Evolutionary conservation across 2,113 vertebrate genomes (phyloP).

Genomic region (Arenaria interpres): DNA sequence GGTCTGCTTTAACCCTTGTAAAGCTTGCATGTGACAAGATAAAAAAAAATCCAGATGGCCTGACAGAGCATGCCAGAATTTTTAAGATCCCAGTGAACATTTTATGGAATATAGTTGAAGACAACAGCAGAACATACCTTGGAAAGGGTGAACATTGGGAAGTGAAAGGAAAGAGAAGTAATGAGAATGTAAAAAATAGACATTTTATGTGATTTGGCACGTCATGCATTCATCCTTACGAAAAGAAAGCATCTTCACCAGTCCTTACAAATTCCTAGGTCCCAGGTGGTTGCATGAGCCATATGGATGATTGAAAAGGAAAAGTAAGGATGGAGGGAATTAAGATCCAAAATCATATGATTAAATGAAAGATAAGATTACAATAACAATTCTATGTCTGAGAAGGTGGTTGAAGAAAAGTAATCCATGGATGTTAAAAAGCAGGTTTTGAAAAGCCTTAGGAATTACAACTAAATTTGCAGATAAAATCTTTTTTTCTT

Average conservation of each 20-base stretch:
- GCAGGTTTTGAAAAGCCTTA: not conserved
- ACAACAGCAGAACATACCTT: not conserved
- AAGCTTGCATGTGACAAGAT: not conserved
- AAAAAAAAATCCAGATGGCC: not conserved
- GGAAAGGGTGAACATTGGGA: not conserved
- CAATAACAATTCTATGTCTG: not conserved
- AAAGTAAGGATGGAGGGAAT: not conserved
- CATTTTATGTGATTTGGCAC: not conserved
- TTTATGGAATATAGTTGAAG: not conserved
- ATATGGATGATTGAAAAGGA: not conserved
- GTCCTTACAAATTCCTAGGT: not conserved
- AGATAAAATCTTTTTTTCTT: not conserved
- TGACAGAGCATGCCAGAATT: not conserved
- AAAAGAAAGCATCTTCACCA: not conserved
- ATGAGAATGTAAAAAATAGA: not conserved
- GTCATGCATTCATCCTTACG: not conserved
- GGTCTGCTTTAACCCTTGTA: not conserved
- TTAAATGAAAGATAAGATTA: not conserved
- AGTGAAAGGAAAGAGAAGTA: not conserved
- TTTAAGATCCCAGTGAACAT: not conserved
- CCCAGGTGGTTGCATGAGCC: not conserved
- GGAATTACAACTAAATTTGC: not conserved
- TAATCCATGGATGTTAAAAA: not conserved
- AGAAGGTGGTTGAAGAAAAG: not conserved
- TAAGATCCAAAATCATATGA: not conserved